Base-by-base conservation (phyloP, 2,113 vertebrate genomes). In the Stegostoma tigrinum region DNA sequence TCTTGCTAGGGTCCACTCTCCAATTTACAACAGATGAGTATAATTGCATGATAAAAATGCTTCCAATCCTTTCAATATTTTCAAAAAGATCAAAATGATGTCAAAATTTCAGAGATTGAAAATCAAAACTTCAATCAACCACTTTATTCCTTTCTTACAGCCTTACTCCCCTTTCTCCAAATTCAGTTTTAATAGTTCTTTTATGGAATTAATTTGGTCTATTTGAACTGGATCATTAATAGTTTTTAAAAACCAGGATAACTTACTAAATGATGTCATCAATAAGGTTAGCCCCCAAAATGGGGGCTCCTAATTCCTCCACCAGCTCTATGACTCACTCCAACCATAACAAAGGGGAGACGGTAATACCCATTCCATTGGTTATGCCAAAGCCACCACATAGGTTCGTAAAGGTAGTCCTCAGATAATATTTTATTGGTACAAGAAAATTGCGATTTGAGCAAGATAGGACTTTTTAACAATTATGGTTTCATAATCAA, bases 21-120 rank as follows among this genome's bases (percentile, higher is more conserved):
- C 30, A 64, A 55, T n/a, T 89, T 94, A 15, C 23, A 23, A 42
- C 12, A 42, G 21, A 42, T 12, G n/a, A 68, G 17, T 42, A 93
- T 66, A n/a, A 93, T n/a, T 38, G 42, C 70, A 94, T 94, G n/a
- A 67, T 23, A 93, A 90, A 89, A 2, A 86, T 86, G 83, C 83
- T 45, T 45, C 42, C 24, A 10, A 38, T 67, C 64, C 93, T 70
- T 48, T 70, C 38, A 94, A 70, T 3, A 42, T 42, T 70, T 94
- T 94, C 66, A 94, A 94, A 42, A 70, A 94, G 42, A 70, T 4
- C n/a, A 68, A 38, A 42, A 48, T 21, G 19, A 68, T 24, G 5
- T 70, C 68, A 34, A 68, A 21, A 94, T 45, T 67, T 12, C 21
- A 89, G 52, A 89, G 0, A 55, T 64, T 23, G 3, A 70, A 34